Conservation (phyloP, 1,140 invertebrate genomes). For the Thaumatotibia leucotreta region DNA sequence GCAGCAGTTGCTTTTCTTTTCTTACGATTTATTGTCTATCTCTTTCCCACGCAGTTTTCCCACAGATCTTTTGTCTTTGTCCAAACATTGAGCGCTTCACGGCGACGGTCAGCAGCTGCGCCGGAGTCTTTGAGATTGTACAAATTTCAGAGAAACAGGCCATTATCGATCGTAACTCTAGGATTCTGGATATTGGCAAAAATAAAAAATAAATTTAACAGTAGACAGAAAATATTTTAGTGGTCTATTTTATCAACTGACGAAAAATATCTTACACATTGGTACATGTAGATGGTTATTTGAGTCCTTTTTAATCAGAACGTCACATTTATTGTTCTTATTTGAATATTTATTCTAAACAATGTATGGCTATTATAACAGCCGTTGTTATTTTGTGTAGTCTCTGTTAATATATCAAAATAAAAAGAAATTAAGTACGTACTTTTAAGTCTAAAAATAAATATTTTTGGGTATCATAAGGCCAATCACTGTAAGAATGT, state of each 20-base stretch:
- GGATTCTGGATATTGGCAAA: background rate
- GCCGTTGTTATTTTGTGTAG: no score
- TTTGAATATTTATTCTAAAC: no score
- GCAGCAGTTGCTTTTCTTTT: conserved; percentile 54
- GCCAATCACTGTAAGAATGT: background rate
- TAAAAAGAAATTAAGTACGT: background rate
- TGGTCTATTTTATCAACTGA: no score
- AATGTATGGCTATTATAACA: no score
- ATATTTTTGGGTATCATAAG: background rate
- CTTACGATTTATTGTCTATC: conserved; percentile 55
- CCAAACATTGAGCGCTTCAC: conserved; percentile 62
- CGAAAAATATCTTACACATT: no score
- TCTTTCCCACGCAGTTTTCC: conserved; percentile 53
- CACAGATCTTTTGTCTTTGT: conserved; percentile 64
- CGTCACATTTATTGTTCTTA: no score
- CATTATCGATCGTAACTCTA: background rate
- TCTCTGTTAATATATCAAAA: no score
- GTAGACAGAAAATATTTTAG: no score
- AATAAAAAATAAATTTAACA: no score
- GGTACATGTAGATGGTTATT: no score
- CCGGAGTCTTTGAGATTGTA: conserved; percentile 67
- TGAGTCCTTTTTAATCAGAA: no score
- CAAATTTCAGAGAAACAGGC: conserved; percentile 42
- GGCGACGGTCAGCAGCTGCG: conserved; percentile 65
- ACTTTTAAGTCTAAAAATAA: background rate